Percentiles rank a stretch among this genome's conserved stretches.
Evolutionary conservation across 2,888 invertebrate species (phyloP).

Genomic region (Drosophila paucipuncta): DNA sequence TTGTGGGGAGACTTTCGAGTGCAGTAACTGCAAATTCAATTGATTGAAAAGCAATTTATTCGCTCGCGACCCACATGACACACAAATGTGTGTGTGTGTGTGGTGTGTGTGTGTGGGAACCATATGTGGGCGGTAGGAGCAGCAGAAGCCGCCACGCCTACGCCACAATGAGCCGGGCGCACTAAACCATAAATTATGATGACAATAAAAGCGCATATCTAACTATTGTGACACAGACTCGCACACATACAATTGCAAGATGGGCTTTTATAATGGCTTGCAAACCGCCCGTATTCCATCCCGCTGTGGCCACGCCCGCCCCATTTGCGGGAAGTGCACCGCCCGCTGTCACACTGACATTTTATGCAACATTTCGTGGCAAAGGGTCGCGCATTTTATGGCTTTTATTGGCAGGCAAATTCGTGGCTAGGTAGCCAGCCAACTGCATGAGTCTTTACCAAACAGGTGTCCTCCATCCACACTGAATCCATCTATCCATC

Average conservation of each 20-base stretch:
- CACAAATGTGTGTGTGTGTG: constrained; percentile 5
- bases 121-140: constrained; percentile 30
- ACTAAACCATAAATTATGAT: constrained; percentile 70
- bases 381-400: constrained; percentile 48
- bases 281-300: neutral
- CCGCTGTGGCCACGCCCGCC: constrained; percentile 51
- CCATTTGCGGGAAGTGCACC: constrained; percentile 37
- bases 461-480: neutral
- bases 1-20: constrained; percentile 62
- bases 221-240: constrained; percentile 52
- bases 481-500: neutral
- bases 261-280: constrained; percentile 50
- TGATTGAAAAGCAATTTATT: constrained; percentile 79
- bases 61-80: constrained; percentile 40
- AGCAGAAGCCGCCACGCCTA: constrained; percentile 34
- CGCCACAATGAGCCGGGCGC: constrained; percentile 49
- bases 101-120: neutral
- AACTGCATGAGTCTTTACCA: neutral
- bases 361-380: constrained; percentile 65
- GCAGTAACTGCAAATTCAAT: constrained; percentile 78
- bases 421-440: constrained; percentile 16
- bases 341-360: constrained; percentile 47
- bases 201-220: constrained; percentile 68
- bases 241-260: constrained; percentile 30
- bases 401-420: constrained; percentile 52